phyloP scores from a whole-genome alignment of 2,888 invertebrate species.

The Aleiodes testaceus region DNA sequence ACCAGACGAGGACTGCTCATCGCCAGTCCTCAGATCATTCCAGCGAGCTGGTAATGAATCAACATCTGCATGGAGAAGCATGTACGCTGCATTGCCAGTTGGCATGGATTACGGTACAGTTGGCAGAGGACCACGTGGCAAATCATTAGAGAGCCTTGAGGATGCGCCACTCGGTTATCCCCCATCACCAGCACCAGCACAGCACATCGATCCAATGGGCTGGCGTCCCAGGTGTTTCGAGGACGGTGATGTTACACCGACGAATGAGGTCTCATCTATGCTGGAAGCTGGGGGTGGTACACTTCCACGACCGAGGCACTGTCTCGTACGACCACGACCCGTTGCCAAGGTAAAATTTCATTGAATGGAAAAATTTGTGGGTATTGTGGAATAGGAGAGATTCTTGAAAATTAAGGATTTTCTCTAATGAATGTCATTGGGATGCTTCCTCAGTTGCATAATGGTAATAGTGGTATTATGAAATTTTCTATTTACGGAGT shows the following conservation, averaged over 20 bases:
- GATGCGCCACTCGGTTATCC: slow-evolving; percentile 77
- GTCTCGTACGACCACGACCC: slow-evolving; percentile 85
- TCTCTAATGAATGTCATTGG: background rate
- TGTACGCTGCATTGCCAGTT: slow-evolving; percentile 69
- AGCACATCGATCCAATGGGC: slow-evolving; percentile 73
- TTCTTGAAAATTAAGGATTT: background rate
- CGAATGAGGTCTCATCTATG: slow-evolving; percentile 80
- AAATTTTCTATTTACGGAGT: slow-evolving; percentile 3
- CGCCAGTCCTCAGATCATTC: slow-evolving; percentile 69
- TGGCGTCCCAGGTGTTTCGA: slow-evolving; percentile 87
- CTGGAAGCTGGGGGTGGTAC: slow-evolving; percentile 86
- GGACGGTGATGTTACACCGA: slow-evolving; percentile 92
- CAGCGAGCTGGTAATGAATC: slow-evolving; percentile 58
- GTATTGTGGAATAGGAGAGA: background rate
- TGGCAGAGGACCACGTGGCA: slow-evolving; percentile 82
- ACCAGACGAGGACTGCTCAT: slow-evolving; percentile 71
- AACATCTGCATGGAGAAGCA: slow-evolving; percentile 67
- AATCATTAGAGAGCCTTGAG: slow-evolving; percentile 89
- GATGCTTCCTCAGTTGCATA: slow-evolving; percentile 3
- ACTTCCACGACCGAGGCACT: slow-evolving; percentile 85
- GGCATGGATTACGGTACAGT: slow-evolving; percentile 63
- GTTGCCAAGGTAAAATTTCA: slow-evolving; percentile 80
- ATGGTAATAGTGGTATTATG: background rate
- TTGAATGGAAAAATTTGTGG: background rate
- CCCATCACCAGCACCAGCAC: slow-evolving; percentile 67